phyloP scores from a whole-genome alignment of 2,888 invertebrate species.

The Luffia ferchaultella region DNA sequence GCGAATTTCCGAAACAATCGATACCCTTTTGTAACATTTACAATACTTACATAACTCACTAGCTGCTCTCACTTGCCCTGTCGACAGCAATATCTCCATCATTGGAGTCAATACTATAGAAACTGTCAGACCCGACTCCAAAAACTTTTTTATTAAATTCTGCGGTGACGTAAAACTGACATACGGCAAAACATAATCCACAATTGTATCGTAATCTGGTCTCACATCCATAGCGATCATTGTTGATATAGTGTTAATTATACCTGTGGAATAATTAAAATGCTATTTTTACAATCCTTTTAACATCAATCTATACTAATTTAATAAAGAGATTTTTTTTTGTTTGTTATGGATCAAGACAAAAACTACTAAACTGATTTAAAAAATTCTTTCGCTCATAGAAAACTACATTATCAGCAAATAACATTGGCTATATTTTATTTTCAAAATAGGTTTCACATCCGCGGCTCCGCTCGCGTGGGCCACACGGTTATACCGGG shows the following conservation, averaged over 20 bases:
- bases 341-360: too few relatives aligned
- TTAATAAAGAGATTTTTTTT: too few relatives aligned
- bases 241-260: conserved; percentile 57
- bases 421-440: too few relatives aligned
- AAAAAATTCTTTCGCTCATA: too few relatives aligned
- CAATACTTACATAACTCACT: conserved; percentile 58
- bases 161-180: conserved; percentile 56
- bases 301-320: too few relatives aligned
- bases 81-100: conserved; percentile 46
- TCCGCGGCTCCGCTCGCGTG: too few relatives aligned
- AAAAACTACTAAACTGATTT: too few relatives aligned
- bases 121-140: conserved; percentile 39
- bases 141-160: conserved; percentile 56
- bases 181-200: conserved; percentile 61
- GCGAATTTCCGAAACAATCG: too few relatives aligned
- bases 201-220: conserved; percentile 66
- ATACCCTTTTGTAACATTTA: too few relatives aligned
- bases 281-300: neutral
- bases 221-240: conserved; percentile 62
- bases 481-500: too few relatives aligned
- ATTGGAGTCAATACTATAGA: conserved; percentile 48
- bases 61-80: conserved; percentile 47
- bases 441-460: too few relatives aligned
- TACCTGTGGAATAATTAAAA: conserved; percentile 38
- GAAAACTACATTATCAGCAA: too few relatives aligned